Conservation (phyloP, 2,797 vertebrate species). For the Carapus acus region DNA sequence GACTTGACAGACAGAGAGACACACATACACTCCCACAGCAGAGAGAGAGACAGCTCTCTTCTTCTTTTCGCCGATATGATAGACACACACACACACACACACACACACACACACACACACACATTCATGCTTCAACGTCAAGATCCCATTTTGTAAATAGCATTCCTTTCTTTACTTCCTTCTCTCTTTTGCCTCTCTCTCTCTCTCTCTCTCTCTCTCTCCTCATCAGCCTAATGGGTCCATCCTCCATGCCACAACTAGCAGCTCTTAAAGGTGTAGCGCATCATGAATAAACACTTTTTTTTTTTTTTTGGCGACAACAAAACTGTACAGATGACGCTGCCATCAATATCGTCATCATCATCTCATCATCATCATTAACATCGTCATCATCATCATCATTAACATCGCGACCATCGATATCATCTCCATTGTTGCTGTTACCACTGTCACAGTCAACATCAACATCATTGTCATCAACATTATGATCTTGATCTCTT, state of each 20-base stretch:
- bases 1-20: too few species aligned
- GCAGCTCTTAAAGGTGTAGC: slow-evolving; percentile 67
- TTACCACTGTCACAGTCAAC: too few species aligned
- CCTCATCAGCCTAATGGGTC: slow-evolving; percentile 64
- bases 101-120: slow-evolving; percentile 8
- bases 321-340: background rate
- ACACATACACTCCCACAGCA: slow-evolving; percentile 58
- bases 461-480: too few species aligned
- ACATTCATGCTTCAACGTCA: slow-evolving; percentile 4
- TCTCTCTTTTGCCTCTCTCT: slow-evolving; percentile 30
- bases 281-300: slow-evolving; percentile 50
- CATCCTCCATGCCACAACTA: slow-evolving; percentile 58
- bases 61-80: slow-evolving; percentile 18
- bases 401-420: too few species aligned
- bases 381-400: too few species aligned
- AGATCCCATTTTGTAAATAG: slow-evolving; percentile 18
- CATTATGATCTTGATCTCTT: too few species aligned
- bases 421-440: too few species aligned
- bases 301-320: slow-evolving; percentile 14
- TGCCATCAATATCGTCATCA: too few species aligned
- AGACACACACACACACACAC: slow-evolving; percentile 9
- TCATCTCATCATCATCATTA: too few species aligned
- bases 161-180: slow-evolving; percentile 29
- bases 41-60: slow-evolving; percentile 46
- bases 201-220: slow-evolving; percentile 23